Conservation (phyloP, 2,888 invertebrate genomes). For the Spisula subtruncata region DNA sequence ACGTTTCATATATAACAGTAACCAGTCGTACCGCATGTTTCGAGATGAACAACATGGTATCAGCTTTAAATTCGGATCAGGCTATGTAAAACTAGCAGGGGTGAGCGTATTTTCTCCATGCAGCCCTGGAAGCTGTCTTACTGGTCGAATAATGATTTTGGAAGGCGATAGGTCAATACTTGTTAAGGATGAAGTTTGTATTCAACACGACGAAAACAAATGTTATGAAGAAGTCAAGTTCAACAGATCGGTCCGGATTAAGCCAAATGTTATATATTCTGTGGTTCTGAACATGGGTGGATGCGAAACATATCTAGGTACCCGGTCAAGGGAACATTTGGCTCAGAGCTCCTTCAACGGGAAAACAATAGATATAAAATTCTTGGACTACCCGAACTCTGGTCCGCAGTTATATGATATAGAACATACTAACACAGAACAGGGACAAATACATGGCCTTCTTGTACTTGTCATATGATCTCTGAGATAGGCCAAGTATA, state of each 20-base stretch:
- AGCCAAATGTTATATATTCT: slow-evolving; percentile 24
- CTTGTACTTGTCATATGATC: slow-evolving; percentile 5
- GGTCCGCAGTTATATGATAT: slow-evolving; percentile 26
- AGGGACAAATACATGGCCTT: slow-evolving; percentile 25
- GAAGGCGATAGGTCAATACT: background rate
- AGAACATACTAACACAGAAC: slow-evolving; percentile 29
- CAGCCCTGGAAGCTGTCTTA: background rate
- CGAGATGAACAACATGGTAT: slow-evolving; percentile 27
- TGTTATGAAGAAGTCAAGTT: slow-evolving; percentile 21
- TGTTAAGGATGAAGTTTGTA: background rate
- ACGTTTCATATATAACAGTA: slow-evolving; percentile 12
- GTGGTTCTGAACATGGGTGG: slow-evolving; percentile 8
- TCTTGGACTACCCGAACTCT: slow-evolving; percentile 29
- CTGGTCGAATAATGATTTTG: background rate
- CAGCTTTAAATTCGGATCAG: slow-evolving; percentile 15
- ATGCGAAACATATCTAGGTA: slow-evolving; percentile 6
- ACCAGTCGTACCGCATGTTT: background rate
- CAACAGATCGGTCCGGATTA: background rate
- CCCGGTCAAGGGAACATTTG: background rate
- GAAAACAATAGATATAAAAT: background rate
- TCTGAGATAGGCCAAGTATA: no score
- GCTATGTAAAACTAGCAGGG: slow-evolving; percentile 31
- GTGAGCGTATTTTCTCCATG: slow-evolving; percentile 5
- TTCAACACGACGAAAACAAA: background rate
- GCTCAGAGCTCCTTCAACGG: background rate